phyloP scores from a whole-genome alignment of 2,888 invertebrate species.

The Lobophora halterata region DNA sequence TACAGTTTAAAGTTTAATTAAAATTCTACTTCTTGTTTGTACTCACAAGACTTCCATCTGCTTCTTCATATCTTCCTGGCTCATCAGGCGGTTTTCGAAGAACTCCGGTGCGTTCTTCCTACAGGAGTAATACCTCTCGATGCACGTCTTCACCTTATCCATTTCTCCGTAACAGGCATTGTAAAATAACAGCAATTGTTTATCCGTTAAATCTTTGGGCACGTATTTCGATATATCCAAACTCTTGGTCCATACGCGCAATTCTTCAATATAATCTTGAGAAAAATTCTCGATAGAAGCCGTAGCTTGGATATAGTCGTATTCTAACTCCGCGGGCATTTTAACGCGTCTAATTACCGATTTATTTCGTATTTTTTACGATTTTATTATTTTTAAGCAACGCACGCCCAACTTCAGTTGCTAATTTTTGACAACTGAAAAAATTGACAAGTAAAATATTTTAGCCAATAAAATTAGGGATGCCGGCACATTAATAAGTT shows the following conservation, averaged over 20 bases:
- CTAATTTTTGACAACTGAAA: slow-evolving; percentile 62
- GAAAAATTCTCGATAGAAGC: slow-evolving; percentile 73
- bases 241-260: slow-evolving; percentile 69
- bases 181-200: slow-evolving; percentile 84
- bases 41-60: slow-evolving; percentile 79
- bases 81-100: slow-evolving; percentile 80
- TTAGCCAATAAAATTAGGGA: slow-evolving; percentile 21
- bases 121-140: slow-evolving; percentile 81
- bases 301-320: slow-evolving; percentile 63
- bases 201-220: slow-evolving; percentile 76
- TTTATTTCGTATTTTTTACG: slow-evolving; percentile 47
- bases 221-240: slow-evolving; percentile 73
- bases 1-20: too few species aligned
- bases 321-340: slow-evolving; percentile 70
- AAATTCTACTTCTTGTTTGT: slow-evolving; percentile 1
- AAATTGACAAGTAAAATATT: slow-evolving; percentile 15
- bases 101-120: slow-evolving; percentile 82
- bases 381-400: slow-evolving; percentile 35
- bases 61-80: slow-evolving; percentile 68
- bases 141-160: slow-evolving; percentile 82
- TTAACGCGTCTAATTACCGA: slow-evolving; percentile 34
- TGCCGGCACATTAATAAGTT: slow-evolving; percentile 23
- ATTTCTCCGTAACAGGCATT: slow-evolving; percentile 83
- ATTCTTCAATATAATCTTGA: slow-evolving; percentile 66
- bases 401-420: slow-evolving; percentile 38